A percentile compares a stretch with the other conserved stretches of the same genome.
Evolutionary conservation across 2,113 vertebrate species (phyloP).

Genomic region (Chionodraco myersi): DNA sequence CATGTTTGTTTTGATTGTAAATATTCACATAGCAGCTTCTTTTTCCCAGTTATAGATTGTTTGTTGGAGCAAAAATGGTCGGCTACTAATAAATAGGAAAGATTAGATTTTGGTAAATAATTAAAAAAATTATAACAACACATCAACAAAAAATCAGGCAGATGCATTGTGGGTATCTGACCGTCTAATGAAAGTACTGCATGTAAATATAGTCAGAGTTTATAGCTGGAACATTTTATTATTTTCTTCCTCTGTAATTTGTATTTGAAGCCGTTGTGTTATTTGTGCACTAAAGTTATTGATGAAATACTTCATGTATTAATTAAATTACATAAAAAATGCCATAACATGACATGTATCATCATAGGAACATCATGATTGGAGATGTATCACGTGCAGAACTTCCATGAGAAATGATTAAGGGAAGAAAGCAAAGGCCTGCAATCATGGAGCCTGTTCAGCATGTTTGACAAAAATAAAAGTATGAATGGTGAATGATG

Average conservation of each 20-base stretch:
- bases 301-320: too few species aligned
- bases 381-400: too few species aligned
- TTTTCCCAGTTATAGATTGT: background rate
- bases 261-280: too few species aligned
- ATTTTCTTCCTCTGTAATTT: too few species aligned
- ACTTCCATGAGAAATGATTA: background rate
- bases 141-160: conserved; percentile 17
- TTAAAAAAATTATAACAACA: background rate
- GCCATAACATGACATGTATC: too few species aligned
- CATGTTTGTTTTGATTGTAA: conserved; percentile 13
- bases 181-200: background rate
- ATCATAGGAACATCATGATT: too few species aligned
- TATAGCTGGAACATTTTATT: too few species aligned
- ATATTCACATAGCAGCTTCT: background rate
- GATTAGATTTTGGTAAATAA: too few species aligned
- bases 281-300: too few species aligned
- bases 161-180: conserved; percentile 19
- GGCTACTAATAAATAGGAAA: background rate
- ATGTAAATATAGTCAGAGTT: too few species aligned
- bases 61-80: background rate
- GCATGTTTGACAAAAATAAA: conserved; percentile 27
- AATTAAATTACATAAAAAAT: too few species aligned
- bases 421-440: background rate
- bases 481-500: background rate
- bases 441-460: conserved; percentile 38